Conservation (phyloP, 53 echinoderm and acorn worm genomes). For the Zoroaster sp. region DNA sequence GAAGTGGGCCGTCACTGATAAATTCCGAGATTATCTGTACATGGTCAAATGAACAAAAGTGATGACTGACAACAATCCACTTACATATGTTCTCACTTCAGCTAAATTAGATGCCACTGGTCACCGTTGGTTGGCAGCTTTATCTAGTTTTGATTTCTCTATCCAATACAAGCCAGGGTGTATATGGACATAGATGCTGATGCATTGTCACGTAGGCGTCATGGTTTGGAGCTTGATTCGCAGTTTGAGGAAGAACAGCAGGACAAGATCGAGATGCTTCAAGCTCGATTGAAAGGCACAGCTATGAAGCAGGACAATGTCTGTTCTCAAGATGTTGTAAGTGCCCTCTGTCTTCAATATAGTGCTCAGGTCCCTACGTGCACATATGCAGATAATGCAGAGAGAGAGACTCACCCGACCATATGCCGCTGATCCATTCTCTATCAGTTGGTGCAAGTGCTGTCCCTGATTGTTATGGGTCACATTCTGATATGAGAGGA, state of each 20-base stretch:
- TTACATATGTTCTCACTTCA: slow-evolving; percentile 62
- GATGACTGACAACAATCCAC: slow-evolving; percentile 70
- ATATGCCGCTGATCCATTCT: slow-evolving; percentile 14
- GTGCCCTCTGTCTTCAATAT: not conserved
- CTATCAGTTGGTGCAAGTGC: not conserved
- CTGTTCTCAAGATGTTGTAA: slow-evolving; percentile 10
- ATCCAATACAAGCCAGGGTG: slow-evolving; percentile 65
- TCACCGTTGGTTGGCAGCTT: slow-evolving; percentile 65
- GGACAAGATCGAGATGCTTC: slow-evolving; percentile 4
- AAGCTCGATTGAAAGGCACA: slow-evolving; percentile 21
- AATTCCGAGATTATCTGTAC: slow-evolving; percentile 65
- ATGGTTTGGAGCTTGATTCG: not conserved
- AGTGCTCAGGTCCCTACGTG: not conserved
- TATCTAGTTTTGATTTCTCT: slow-evolving; percentile 58
- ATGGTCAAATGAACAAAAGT: slow-evolving; percentile 45
- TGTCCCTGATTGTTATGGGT: slow-evolving; percentile 1
- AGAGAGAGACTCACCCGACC: not conserved
- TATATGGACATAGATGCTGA: slow-evolving; percentile 66
- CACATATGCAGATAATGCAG: not conserved
- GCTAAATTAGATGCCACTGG: slow-evolving; percentile 68
- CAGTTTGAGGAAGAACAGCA: slow-evolving; percentile 15
- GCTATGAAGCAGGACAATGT: not conserved
- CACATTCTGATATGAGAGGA: not conserved
- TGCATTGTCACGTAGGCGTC: slow-evolving; percentile 70
- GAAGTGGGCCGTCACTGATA: slow-evolving; percentile 72